phyloP scores from a whole-genome alignment of 2,113 vertebrate species.

The rat (Rattus norvegicus) region GRCr8 NC_086032.1:91013501-91014000 shows the following conservation, averaged over 20 bases:
- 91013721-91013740: background rate
- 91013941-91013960: background rate
- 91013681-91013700: background rate
- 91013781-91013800: background rate
- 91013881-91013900: background rate
- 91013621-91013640: background rate
- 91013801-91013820: background rate
- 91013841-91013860: background rate
- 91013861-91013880: background rate
- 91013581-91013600: background rate
- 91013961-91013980: background rate
- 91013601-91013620: background rate
- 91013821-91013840: background rate
- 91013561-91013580: background rate
- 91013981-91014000: no score
- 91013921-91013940: background rate
- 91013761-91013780: background rate
- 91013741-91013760: background rate
- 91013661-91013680: background rate
- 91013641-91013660: background rate
- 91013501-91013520: background rate
- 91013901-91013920: background rate
- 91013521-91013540: background rate
- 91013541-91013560: background rate
- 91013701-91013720: background rate